Evolutionary conservation across 2,797 vertebrate genomes (phyloP).

Genomic region (Myripristis murdjan): DNA sequence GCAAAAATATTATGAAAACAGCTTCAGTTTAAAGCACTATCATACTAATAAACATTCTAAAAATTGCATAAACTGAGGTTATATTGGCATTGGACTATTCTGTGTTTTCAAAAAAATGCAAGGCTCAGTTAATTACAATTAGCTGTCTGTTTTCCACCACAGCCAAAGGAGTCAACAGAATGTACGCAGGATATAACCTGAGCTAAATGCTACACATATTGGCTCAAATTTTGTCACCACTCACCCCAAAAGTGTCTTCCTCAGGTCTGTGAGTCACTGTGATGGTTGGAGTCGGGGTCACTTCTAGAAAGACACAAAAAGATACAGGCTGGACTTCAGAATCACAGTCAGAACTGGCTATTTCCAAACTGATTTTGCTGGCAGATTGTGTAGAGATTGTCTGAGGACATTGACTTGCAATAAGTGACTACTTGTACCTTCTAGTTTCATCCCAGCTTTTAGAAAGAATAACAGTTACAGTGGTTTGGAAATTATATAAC

Average conservation of each 20-base stretch:
- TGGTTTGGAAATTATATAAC: too few relatives aligned
- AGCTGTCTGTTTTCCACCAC: background rate
- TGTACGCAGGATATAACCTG: background rate
- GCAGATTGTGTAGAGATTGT: too few relatives aligned
- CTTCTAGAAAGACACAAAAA: slow-evolving; percentile 51
- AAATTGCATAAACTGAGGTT: too few relatives aligned
- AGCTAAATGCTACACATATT: background rate
- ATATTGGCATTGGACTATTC: too few relatives aligned
- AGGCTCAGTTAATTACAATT: background rate
- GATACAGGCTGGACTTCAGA: background rate
- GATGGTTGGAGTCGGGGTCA: slow-evolving; percentile 87
- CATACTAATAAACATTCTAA: too few relatives aligned
- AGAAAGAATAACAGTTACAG: too few relatives aligned
- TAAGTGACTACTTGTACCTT: too few relatives aligned
- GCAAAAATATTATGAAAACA: too few relatives aligned
- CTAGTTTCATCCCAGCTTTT: too few relatives aligned
- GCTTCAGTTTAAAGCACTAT: too few relatives aligned
- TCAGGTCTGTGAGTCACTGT: slow-evolving; percentile 91
- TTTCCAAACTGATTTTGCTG: too few relatives aligned
- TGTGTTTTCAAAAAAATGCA: background rate
- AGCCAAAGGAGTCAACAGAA: background rate
- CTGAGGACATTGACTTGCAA: too few relatives aligned
- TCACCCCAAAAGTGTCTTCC: slow-evolving; percentile 94
- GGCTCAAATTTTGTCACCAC: slow-evolving; percentile 59
- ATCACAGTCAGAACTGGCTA: background rate